These are phyloP conservation scores for Vultur gryphus DNA, from an alignment of 2,797 vertebrate genomes.

Conservation along the genomic window DNA sequence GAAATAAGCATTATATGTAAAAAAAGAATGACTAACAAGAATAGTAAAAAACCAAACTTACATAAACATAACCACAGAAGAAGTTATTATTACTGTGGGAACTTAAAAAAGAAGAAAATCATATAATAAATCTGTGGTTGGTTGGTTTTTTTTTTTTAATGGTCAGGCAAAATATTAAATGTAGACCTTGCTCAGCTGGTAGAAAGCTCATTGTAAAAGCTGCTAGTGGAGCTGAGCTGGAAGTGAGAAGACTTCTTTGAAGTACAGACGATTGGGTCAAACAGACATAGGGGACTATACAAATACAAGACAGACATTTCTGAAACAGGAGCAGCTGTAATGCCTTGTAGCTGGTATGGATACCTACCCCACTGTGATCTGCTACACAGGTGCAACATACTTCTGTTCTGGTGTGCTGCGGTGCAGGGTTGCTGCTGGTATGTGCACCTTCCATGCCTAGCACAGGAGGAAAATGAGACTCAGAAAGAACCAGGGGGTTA, in stretches of 20 bases:
- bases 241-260: background rate
- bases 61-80: background rate
- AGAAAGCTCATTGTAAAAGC: background rate
- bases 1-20: background rate
- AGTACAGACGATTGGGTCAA: background rate
- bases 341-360: background rate
- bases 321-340: background rate
- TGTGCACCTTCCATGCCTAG: background rate
- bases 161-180: background rate
- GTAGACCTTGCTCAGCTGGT: background rate
- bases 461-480: background rate
- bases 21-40: background rate
- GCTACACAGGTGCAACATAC: fast-evolving
- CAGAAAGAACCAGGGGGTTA: background rate
- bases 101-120: background rate
- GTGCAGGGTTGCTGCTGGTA: background rate
- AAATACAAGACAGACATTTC: background rate
- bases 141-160: background rate
- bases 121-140: background rate
- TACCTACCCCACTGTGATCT: background rate
- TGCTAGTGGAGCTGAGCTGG: background rate
- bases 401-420: background rate
- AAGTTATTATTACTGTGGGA: background rate
- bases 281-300: background rate
- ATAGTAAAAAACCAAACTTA: fast-evolving